A percentile compares a stretch with the other conserved stretches of the same genome.
phyloP scores from a whole-genome alignment of 2,888 invertebrate genomes.

The Cetonia aurata region DNA sequence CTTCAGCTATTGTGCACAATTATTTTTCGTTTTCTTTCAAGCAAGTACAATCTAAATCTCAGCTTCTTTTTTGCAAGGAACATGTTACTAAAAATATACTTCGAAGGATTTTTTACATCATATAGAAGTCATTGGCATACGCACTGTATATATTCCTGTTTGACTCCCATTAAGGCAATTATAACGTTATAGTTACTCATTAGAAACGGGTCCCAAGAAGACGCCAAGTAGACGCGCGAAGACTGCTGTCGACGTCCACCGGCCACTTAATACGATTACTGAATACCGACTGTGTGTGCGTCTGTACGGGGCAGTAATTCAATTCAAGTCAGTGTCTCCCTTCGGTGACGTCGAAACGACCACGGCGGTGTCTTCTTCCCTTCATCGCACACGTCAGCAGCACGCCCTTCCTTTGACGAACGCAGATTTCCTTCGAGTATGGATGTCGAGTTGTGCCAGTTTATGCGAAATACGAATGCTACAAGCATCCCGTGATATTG shows the following conservation, averaged over 20 bases:
- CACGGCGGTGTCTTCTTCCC: constrained; percentile 56
- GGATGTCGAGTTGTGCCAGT: constrained; percentile 4
- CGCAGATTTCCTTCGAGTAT: constrained; percentile 49
- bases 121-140: not conserved
- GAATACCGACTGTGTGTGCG: constrained; percentile 47
- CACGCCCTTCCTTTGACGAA: constrained; percentile 56
- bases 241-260: constrained; percentile 41
- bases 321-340: constrained; percentile 54
- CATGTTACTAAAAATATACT: not conserved
- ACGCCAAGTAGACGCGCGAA: constrained; percentile 28
- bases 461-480: too few species aligned
- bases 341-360: constrained; percentile 49
- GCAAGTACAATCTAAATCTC: too few species aligned
- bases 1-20: too few species aligned
- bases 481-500: too few species aligned
- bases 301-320: constrained; percentile 61
- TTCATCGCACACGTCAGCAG: constrained; percentile 62
- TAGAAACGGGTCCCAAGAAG: constrained; percentile 25
- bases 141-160: not conserved
- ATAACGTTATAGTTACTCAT: constrained; percentile 24
- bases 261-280: constrained; percentile 56
- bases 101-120: not conserved
- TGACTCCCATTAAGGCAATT: constrained; percentile 25
- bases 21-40: too few species aligned
- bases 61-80: too few species aligned